Evolutionary conservation across 2,888 invertebrate genomes (phyloP).

Genomic region (Gryllus longicercus): DNA sequence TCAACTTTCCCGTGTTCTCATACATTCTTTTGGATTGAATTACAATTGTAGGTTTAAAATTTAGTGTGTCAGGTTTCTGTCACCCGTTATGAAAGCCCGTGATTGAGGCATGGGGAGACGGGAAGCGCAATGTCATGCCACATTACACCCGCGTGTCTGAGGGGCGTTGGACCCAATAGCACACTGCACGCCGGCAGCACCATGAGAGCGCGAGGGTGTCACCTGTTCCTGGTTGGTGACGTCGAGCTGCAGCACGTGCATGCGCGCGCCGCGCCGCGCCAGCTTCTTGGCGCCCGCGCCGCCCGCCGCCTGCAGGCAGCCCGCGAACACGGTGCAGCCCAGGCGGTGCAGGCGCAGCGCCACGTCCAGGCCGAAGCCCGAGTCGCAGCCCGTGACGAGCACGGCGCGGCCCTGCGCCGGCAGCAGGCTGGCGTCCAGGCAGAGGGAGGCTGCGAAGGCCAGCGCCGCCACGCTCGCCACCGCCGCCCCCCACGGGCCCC

Average conservation of each 20-base stretch:
- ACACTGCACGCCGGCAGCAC: too few species aligned
- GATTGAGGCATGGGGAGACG: too few species aligned
- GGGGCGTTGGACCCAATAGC: too few species aligned
- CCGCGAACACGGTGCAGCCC: slow-evolving; percentile 45
- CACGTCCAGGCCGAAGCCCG: slow-evolving; percentile 39
- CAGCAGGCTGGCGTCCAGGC: slow-evolving; percentile 19
- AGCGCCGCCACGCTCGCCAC: background rate
- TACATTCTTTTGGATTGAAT: too few species aligned
- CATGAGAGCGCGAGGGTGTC: background rate
- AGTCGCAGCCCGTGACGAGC: slow-evolving; percentile 40
- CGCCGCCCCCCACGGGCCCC: too few species aligned
- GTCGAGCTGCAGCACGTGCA: slow-evolving; percentile 46
- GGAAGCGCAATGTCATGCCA: too few species aligned
- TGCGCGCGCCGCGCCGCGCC: slow-evolving; percentile 34
- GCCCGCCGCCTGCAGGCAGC: slow-evolving; percentile 41
- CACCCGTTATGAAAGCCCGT: too few species aligned
- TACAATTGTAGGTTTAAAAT: too few species aligned
- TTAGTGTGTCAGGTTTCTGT: too few species aligned
- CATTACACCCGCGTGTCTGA: too few species aligned
- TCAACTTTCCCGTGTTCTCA: too few species aligned
- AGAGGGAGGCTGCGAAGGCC: background rate
- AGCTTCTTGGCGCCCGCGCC: slow-evolving; percentile 34
- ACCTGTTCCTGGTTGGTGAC: slow-evolving; percentile 46
- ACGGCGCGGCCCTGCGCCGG: slow-evolving; percentile 36
- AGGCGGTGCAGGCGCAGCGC: slow-evolving; percentile 39